Conservation (phyloP, 1,140 invertebrate species). For the Ylistrum balloti region DNA sequence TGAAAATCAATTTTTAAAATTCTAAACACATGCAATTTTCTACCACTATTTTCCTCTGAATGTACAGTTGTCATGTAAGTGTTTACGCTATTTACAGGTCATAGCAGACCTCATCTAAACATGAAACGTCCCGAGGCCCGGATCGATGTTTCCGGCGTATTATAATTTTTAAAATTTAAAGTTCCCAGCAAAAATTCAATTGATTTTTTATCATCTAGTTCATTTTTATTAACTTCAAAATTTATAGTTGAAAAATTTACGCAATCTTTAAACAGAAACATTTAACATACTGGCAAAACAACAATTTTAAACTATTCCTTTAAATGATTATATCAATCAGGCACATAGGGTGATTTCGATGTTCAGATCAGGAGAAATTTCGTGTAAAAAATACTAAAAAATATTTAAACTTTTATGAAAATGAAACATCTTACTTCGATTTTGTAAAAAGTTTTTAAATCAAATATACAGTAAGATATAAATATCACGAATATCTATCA, state of each 20-base stretch:
- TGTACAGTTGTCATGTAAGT: background rate
- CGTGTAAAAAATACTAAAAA: background rate
- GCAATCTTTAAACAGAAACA: background rate
- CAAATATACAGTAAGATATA: background rate
- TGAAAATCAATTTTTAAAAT: background rate
- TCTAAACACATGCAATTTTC: background rate
- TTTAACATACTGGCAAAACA: background rate
- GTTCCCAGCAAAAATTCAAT: background rate
- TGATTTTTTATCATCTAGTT: too few relatives aligned
- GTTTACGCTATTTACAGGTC: background rate
- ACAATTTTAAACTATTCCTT: background rate
- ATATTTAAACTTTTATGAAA: background rate
- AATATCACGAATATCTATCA: background rate
- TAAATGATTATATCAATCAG: background rate
- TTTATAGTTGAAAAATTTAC: background rate
- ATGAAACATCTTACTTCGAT: conserved; percentile 20
- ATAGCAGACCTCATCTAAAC: too few relatives aligned
- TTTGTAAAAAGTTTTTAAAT: conserved; percentile 36
- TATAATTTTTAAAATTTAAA: background rate
- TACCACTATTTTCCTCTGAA: background rate
- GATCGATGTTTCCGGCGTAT: background rate
- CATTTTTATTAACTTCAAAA: background rate
- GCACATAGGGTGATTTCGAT: background rate
- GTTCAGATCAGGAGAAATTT: background rate
- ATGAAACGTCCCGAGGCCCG: background rate